Conservation (phyloP, 2,797 vertebrate species). For the Hippopotamyrus pictus region DNA sequence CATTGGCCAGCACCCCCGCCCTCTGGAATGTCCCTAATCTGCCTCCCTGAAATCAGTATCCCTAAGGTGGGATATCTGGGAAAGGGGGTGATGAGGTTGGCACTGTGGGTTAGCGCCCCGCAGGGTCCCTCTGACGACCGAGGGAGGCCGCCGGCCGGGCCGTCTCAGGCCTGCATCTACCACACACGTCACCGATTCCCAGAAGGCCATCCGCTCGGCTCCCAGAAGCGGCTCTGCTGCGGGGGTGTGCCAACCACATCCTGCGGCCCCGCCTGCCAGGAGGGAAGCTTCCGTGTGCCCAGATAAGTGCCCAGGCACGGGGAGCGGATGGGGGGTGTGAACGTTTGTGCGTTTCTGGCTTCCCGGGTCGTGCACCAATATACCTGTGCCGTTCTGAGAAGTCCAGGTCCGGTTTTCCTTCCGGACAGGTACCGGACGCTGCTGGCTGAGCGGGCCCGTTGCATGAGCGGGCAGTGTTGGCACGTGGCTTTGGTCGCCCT, state of each 20-base stretch:
- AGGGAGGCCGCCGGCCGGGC: neutral
- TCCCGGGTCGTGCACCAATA: neutral
- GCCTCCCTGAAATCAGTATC: neutral
- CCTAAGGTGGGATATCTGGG: neutral
- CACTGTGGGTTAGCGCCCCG: neutral
- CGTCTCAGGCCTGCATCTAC: neutral
- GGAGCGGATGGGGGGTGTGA: constrained; percentile 30
- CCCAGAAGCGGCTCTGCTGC: neutral
- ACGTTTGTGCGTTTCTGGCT: neutral
- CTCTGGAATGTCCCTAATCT: neutral
- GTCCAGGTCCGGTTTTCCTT: neutral
- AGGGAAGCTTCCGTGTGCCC: neutral
- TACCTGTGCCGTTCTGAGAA: neutral
- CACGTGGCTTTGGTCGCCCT: neutral
- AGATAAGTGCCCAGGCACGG: constrained; percentile 59
- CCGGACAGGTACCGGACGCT: too few relatives aligned
- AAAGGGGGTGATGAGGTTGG: neutral
- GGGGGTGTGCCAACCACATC: neutral
- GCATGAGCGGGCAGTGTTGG: neutral
- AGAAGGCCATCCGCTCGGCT: constrained; percentile 1
- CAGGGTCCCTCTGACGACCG: neutral
- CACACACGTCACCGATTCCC: neutral
- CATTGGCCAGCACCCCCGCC: neutral
- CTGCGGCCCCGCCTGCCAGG: neutral
- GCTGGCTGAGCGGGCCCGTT: neutral